Percentiles rank a stretch among this genome's conserved stretches.
phyloP scores from a whole-genome alignment of 2,797 vertebrate species.

The Glossophaga mutica region DNA sequence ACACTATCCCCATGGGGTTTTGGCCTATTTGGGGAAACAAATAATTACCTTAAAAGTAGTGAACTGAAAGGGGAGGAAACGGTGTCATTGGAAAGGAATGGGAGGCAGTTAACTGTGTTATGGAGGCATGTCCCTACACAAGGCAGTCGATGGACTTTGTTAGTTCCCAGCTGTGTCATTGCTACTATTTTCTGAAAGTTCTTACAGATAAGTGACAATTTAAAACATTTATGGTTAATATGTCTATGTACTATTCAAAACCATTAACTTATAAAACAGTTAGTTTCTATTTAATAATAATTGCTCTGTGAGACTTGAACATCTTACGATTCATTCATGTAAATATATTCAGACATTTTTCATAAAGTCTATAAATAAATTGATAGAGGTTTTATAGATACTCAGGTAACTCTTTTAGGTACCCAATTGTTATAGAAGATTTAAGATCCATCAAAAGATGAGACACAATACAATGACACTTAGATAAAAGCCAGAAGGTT shows the following conservation, averaged over 20 bases:
- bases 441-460: not conserved
- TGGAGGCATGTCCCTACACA: not conserved
- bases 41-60: not conserved
- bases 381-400: conserved; percentile 23
- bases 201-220: conserved; percentile 34
- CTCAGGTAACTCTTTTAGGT: not conserved
- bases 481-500: not conserved
- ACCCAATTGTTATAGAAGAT: not conserved
- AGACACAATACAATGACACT: not conserved
- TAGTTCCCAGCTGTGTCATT: not conserved
- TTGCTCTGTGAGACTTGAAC: conserved; percentile 21
- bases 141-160: not conserved
- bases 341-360: not conserved
- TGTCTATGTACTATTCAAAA: not conserved
- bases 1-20: not conserved
- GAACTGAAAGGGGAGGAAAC: not conserved
- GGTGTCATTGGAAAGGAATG: not conserved
- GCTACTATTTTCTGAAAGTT: not conserved
- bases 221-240: conserved; percentile 43
- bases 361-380: not conserved
- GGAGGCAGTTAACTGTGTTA: not conserved
- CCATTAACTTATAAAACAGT: conserved; percentile 44
- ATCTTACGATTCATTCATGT: not conserved
- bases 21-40: not conserved
- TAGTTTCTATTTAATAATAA: not conserved